phyloP scores from a whole-genome alignment of 2,113 vertebrate genomes.

The Galeopterus variegatus region DNA sequence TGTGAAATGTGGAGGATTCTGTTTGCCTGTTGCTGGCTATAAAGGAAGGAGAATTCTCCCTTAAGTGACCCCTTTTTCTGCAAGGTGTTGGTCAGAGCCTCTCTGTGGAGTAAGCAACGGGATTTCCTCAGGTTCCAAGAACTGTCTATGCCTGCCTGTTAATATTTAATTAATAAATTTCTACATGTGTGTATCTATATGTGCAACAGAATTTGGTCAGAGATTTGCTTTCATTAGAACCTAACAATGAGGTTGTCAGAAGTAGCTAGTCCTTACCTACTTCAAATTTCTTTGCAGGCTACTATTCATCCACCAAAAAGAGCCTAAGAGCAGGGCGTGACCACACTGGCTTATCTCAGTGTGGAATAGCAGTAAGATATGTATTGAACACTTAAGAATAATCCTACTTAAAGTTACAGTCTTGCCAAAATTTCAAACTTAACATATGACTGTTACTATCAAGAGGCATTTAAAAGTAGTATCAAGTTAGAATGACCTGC shows the following conservation, averaged over 20 bases:
- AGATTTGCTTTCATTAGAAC: slow-evolving; percentile 33
- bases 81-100: not conserved
- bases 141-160: not conserved
- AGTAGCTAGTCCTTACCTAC: not conserved
- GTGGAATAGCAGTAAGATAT: not conserved
- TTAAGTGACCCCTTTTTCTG: not conserved
- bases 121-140: not conserved
- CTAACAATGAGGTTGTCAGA: not conserved
- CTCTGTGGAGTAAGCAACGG: not conserved
- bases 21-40: not conserved
- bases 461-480: slow-evolving; percentile 33
- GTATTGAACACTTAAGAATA: not conserved
- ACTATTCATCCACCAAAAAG: not conserved
- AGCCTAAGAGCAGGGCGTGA: not conserved
- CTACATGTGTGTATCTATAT: not conserved
- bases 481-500: not conserved
- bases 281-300: slow-evolving; percentile 7
- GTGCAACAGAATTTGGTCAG: not conserved
- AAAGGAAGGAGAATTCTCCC: not conserved
- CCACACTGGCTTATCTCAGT: not conserved
- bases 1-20: not conserved
- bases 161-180: slow-evolving; percentile 25
- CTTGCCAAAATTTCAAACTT: slow-evolving; percentile 47
- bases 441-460: slow-evolving; percentile 3
- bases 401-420: not conserved